Evolutionary conservation across 2,113 vertebrate genomes (phyloP).

Genomic region (Oryzias javanicus): DNA sequence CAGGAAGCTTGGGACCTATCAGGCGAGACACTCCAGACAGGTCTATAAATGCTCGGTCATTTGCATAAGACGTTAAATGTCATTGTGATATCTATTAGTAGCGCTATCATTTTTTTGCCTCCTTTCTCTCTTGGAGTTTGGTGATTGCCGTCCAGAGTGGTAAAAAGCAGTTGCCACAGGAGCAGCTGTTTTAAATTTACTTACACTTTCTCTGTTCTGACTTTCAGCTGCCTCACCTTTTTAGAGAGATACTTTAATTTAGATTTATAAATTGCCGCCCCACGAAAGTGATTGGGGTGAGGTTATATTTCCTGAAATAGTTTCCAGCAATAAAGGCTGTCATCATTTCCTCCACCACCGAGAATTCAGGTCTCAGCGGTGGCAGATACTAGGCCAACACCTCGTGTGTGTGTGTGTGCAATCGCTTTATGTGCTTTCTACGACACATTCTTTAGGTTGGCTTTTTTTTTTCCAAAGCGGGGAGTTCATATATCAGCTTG

Average conservation of each 20-base stretch:
- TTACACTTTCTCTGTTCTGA: not conserved
- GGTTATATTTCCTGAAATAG: not conserved
- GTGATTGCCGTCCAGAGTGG: not conserved
- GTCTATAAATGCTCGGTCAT: too few species aligned
- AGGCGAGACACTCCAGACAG: too few species aligned
- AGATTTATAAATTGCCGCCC: not conserved
- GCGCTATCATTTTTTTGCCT: too few species aligned
- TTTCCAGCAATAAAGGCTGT: conserved; percentile 9
- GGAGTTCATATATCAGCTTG: conserved; percentile 4
- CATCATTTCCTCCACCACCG: conserved; percentile 7
- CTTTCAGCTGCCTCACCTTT: not conserved
- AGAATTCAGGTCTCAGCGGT: conserved; percentile 24
- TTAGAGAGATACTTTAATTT: conserved; percentile 8
- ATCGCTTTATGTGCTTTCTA: not conserved
- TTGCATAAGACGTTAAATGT: too few species aligned
- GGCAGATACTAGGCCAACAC: conserved; percentile 2
- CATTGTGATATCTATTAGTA: too few species aligned
- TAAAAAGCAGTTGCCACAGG: not conserved
- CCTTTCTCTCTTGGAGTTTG: not conserved
- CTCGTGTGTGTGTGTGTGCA: not conserved
- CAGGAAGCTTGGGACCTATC: too few species aligned
- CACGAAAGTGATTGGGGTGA: not conserved
- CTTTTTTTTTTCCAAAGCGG: conserved; percentile 1
- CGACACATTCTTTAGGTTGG: not conserved
- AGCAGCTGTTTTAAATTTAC: not conserved